Evolutionary conservation across 2,113 vertebrate genomes (phyloP).

Genomic region (Ictalurus furcatus): DNA sequence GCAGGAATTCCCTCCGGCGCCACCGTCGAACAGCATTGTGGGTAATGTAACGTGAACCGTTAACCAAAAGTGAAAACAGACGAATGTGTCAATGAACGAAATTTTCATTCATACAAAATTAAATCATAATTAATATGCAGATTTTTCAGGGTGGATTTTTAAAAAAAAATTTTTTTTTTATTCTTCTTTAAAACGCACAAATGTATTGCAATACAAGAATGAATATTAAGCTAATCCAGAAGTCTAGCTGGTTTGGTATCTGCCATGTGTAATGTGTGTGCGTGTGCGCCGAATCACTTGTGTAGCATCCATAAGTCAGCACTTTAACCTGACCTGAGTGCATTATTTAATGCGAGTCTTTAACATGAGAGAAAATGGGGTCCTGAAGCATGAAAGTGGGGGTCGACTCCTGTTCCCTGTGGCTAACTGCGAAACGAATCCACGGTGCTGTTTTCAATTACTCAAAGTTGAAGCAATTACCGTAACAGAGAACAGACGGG

Average conservation of each 20-base stretch:
- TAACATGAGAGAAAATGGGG: slow-evolving; percentile 31
- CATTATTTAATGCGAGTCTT: slow-evolving; percentile 21
- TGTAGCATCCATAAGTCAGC: neutral
- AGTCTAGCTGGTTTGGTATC: too few species aligned
- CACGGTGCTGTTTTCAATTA: slow-evolving; percentile 55
- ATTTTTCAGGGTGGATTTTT: neutral
- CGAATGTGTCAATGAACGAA: neutral
- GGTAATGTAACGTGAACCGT: neutral
- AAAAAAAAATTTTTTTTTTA: neutral
- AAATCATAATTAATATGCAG: neutral
- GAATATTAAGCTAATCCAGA: neutral
- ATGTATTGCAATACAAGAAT: neutral
- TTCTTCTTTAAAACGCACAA: neutral
- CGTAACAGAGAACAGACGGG: slow-evolving; percentile 55
- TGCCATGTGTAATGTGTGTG: neutral
- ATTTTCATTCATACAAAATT: neutral
- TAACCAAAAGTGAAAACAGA: neutral
- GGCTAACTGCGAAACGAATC: slow-evolving; percentile 37
- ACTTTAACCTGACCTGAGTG: neutral
- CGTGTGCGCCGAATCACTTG: neutral
- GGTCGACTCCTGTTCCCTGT: slow-evolving; percentile 17
- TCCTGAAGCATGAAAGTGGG: slow-evolving; percentile 31
- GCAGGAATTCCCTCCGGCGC: neutral
- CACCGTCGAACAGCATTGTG: neutral
- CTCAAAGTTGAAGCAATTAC: slow-evolving; percentile 53